phyloP scores from a whole-genome alignment of 2,113 vertebrate genomes.

The Heterotis niloticus region DNA sequence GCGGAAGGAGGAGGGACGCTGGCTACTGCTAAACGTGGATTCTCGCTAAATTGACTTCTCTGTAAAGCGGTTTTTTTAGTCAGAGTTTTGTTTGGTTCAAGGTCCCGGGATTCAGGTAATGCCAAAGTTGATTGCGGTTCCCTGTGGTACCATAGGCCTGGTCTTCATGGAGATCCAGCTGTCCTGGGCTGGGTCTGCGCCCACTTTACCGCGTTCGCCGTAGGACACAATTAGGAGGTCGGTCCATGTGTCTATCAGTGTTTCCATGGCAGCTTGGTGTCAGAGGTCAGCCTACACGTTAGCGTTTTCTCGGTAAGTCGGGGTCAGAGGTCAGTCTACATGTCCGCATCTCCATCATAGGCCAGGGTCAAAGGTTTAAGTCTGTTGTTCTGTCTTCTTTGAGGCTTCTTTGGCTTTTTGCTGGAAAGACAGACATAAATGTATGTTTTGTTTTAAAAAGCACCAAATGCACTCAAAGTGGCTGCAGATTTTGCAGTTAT shows the following conservation, averaged over 20 bases:
- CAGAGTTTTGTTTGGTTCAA: not conserved
- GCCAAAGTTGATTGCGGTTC: not conserved
- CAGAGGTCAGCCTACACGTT: conserved; percentile 28
- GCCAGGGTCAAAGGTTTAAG: conserved; percentile 96
- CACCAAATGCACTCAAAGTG: not conserved
- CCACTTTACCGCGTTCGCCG: too few species aligned
- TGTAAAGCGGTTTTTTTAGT: not conserved
- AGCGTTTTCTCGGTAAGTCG: conserved; percentile 22
- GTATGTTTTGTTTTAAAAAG: not conserved
- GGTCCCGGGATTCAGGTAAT: not conserved
- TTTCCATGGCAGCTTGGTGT: not conserved
- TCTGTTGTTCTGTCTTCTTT: conserved; percentile 93
- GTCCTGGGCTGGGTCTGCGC: not conserved
- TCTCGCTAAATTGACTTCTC: conserved; percentile 14
- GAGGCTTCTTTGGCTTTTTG: conserved; percentile 99
- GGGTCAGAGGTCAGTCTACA: conserved; percentile 50
- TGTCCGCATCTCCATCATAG: conserved; percentile 95
- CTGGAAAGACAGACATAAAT: conserved; percentile 51
- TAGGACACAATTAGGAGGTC: too few species aligned
- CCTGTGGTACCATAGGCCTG: not conserved
- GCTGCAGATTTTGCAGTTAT: not conserved
- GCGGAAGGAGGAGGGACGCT: conserved; percentile 24
- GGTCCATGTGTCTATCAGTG: too few species aligned
- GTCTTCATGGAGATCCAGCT: conserved; percentile 23
- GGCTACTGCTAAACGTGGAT: conserved; percentile 41